Evolutionary conservation across 2,888 invertebrate species (phyloP).

Genomic region (Palloptera scutellata): DNA sequence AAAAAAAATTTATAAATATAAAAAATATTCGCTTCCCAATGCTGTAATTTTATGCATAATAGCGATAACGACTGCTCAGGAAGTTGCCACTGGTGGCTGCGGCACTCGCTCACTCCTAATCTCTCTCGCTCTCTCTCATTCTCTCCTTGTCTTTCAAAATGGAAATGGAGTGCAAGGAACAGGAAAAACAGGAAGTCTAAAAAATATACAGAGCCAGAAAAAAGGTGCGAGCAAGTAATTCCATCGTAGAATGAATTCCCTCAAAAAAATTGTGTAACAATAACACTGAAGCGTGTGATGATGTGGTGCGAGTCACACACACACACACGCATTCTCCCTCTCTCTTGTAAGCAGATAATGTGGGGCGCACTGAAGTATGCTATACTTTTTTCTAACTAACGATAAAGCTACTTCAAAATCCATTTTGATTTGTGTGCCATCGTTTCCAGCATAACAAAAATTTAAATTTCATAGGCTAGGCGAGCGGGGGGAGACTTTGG

Average conservation of each 20-base stretch:
- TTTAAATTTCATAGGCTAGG: not conserved
- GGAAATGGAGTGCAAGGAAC: not conserved
- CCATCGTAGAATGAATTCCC: too few relatives aligned
- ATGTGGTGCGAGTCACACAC: too few relatives aligned
- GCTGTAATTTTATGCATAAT: conserved; percentile 21
- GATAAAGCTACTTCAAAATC: conserved; percentile 32
- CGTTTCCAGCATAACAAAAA: not conserved
- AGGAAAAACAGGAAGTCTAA: not conserved
- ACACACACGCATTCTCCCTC: too few relatives aligned
- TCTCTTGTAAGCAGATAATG: too few relatives aligned
- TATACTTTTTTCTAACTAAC: not conserved
- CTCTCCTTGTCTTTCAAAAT: not conserved
- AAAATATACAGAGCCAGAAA: conserved; percentile 1
- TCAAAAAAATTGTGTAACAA: too few relatives aligned
- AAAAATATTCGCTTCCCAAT: not conserved
- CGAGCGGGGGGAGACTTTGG: not conserved
- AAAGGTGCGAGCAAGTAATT: not conserved
- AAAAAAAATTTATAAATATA: conserved; percentile 5
- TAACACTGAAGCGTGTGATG: too few relatives aligned
- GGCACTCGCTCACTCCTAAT: too few relatives aligned
- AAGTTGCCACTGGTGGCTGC: not conserved
- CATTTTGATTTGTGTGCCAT: conserved; percentile 33
- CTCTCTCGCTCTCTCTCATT: not conserved
- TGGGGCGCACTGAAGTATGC: too few relatives aligned
- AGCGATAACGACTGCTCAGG: conserved; percentile 24